Percentiles rank a stretch among this genome's conserved stretches.
Conservation (phyloP, 2,888 invertebrate genomes). For the Rhorus exstirpatorius region DNA sequence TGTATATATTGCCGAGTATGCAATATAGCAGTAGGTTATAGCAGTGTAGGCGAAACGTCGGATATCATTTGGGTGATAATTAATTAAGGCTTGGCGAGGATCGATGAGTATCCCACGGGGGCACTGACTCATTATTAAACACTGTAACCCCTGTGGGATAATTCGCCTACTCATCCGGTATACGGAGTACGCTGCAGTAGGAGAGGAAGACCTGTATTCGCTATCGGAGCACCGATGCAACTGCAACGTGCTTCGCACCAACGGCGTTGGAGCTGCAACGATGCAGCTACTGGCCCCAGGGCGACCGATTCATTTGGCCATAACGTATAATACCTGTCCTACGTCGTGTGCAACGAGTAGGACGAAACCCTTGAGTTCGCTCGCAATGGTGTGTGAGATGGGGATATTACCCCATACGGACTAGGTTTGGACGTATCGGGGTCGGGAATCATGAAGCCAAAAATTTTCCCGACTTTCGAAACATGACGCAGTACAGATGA, state of each 20-base stretch:
- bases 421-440: slow-evolving; percentile 58
- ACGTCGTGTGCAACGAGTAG: slow-evolving; percentile 40
- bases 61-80: slow-evolving; percentile 78
- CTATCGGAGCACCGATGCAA: slow-evolving; percentile 35
- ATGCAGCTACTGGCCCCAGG: slow-evolving; percentile 61
- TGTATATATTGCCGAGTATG: slow-evolving; percentile 57
- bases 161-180: slow-evolving; percentile 71
- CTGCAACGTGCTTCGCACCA: slow-evolving; percentile 59
- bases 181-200: slow-evolving; percentile 36
- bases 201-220: slow-evolving; percentile 18
- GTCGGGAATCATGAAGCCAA: slow-evolving; percentile 52
- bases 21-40: slow-evolving; percentile 45
- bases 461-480: slow-evolving; percentile 59
- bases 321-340: slow-evolving; percentile 55
- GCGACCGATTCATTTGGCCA: slow-evolving; percentile 70
- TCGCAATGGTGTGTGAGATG: slow-evolving; percentile 39
- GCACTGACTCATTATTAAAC: slow-evolving; percentile 81
- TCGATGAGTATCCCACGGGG: slow-evolving; percentile 79
- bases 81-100: slow-evolving; percentile 79
- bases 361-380: slow-evolving; percentile 37
- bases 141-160: slow-evolving; percentile 76
- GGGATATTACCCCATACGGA: slow-evolving; percentile 51
- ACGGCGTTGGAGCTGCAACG: slow-evolving; percentile 59
- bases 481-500: slow-evolving; percentile 43
- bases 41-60: slow-evolving; percentile 65